Evolutionary conservation across 1,140 invertebrate genomes (phyloP), one percentile per base, ranked within the genome.

Genomic region (Drosophila pseudoobscura): DNA sequence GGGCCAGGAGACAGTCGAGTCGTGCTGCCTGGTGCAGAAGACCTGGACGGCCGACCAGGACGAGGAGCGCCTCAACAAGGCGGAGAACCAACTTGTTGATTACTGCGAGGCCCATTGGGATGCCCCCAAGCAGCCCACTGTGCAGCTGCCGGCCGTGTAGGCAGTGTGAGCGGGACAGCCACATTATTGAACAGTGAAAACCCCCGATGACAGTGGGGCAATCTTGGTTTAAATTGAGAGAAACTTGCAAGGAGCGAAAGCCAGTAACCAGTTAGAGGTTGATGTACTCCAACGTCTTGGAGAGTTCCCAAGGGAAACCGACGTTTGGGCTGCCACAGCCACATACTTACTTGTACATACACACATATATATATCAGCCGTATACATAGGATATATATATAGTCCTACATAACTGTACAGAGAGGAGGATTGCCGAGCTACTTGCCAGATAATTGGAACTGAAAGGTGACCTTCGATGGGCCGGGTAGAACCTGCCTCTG

Each of bases 41-140:
- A 59, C 93, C 92, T 90, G 92, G 92, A 61, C 92, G 83, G 89
- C 87, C n/a, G 11, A 91, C 3, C 92, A 92, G 70, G 91, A 90
- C 59, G 92, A 93, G 63, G 92, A 93, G 51, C 84, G 92, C 6
- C 92, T 92, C 43, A 80, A 78, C 4, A 92, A 92, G 29, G 73
- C 92, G 0, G 93, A 94, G 62, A 93, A 91, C 75, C 89, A 92
- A 58, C 59, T 94, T 56, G 92, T 93, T 35, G 92, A 94, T 54
- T 92, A 93, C 80, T 94, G 93, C 68, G 93, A 94, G 63, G 91
- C 88, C n/a, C 92, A 92, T 69, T 93, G 93, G 93, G 93, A 92
- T 57, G 89, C 91, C 50, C 90, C 92, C 3, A 91, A 92, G 45
- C 90, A 92, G 46, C 93, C 93, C 59, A 92, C 94, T 62, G 92